Conservation (phyloP, 2,113 vertebrate species). For the Stigmatopora nigra region DNA sequence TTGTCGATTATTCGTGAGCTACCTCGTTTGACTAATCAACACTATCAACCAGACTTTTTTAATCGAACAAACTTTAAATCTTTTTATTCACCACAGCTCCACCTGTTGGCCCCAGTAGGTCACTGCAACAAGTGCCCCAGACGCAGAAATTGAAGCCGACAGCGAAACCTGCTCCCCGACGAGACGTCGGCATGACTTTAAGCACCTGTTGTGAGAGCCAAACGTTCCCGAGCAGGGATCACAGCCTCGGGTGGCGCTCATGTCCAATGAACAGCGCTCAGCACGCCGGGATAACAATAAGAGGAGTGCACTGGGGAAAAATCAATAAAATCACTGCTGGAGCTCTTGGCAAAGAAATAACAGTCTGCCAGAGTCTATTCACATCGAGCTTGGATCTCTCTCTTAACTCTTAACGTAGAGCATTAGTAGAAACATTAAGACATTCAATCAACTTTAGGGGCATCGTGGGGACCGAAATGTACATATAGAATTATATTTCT, state of each 20-base stretch:
- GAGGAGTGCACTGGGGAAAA: constrained; percentile 49
- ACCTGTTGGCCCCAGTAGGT: not conserved
- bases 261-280: constrained; percentile 56
- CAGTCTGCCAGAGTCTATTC: constrained; percentile 43
- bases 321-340: constrained; percentile 60
- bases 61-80: too few relatives aligned
- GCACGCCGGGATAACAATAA: constrained; percentile 56
- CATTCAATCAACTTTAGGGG: too few relatives aligned
- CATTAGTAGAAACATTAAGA: too few relatives aligned
- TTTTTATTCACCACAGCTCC: not conserved
- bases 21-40: too few relatives aligned
- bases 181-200: constrained; percentile 29
- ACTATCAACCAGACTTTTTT: too few relatives aligned
- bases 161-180: not conserved
- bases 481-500: too few relatives aligned
- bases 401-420: constrained; percentile 9
- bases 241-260: constrained; percentile 52
- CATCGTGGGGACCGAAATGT: too few relatives aligned
- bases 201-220: constrained; percentile 47
- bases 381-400: constrained; percentile 24
- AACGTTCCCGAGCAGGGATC: constrained; percentile 50
- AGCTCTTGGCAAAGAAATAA: constrained; percentile 54
- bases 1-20: too few relatives aligned
- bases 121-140: not conserved
- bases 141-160: not conserved